Conservation (phyloP, 2,797 vertebrate species). For the Sebastes oblongus region DNA sequence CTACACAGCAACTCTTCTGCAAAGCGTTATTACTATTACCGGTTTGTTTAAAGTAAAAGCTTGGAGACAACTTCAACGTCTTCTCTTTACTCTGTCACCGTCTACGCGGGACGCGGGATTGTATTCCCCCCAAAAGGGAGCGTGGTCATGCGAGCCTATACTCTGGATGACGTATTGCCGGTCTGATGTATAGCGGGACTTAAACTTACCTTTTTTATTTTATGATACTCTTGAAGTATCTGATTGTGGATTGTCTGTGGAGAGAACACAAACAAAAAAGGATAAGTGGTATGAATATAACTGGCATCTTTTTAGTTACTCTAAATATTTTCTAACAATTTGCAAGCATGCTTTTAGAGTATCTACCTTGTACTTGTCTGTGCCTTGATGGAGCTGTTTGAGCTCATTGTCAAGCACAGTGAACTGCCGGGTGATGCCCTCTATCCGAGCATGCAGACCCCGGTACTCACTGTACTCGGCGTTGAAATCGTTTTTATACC, state of each 20-base stretch:
- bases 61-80: too few relatives aligned
- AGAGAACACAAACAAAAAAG: constrained; percentile 30
- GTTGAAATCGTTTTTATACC: constrained; percentile 98
- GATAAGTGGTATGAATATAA: neutral
- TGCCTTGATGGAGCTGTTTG: constrained; percentile 91
- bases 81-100: too few relatives aligned
- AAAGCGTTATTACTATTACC: neutral
- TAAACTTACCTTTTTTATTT: constrained; percentile 95
- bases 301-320: neutral
- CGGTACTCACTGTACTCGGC: constrained; percentile 95
- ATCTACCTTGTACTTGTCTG: constrained; percentile 94
- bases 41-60: too few relatives aligned
- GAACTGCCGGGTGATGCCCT: constrained; percentile 94
- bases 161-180: too few relatives aligned
- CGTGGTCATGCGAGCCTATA: too few relatives aligned
- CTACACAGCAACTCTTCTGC: too few relatives aligned
- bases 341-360: neutral
- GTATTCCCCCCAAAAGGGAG: too few relatives aligned
- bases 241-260: constrained; percentile 95
- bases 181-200: neutral
- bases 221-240: constrained; percentile 97
- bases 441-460: constrained; percentile 92
- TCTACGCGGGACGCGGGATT: too few relatives aligned
- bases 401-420: constrained; percentile 94
- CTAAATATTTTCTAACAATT: neutral